Percentiles rank a stretch among this genome's conserved stretches.
phyloP scores from a whole-genome alignment of 2,797 vertebrate genomes.

The Eulemur coronatus region DNA sequence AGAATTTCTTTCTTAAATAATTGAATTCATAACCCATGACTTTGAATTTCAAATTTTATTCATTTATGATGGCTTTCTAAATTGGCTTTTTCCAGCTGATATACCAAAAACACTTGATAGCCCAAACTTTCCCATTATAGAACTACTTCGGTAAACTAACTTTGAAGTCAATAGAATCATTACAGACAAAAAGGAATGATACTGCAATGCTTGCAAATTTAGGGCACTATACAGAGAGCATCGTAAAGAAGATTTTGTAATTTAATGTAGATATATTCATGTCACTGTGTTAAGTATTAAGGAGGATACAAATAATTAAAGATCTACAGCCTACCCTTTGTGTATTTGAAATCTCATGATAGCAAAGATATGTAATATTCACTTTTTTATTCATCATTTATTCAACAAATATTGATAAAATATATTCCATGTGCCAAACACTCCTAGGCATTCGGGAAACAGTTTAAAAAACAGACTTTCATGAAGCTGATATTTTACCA shows the following conservation, averaged over 20 bases:
- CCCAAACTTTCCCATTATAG: conserved; percentile 10
- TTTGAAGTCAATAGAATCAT: conserved; percentile 7
- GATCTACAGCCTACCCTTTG: neutral
- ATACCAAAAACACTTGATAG: conserved; percentile 29
- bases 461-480: neutral
- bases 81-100: conserved; percentile 40
- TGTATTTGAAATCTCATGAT: neutral
- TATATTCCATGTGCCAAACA: neutral
- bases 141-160: conserved; percentile 34
- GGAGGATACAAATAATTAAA: neutral
- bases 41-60: conserved; percentile 59
- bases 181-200: conserved; percentile 2
- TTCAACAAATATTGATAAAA: neutral
- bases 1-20: conserved; percentile 30
- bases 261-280: neutral
- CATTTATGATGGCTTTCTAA: conserved; percentile 49
- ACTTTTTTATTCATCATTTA: neutral
- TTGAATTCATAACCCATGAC: conserved; percentile 47
- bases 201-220: neutral
- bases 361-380: neutral
- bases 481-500: neutral
- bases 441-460: neutral
- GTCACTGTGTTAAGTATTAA: neutral
- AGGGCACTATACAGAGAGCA: neutral
- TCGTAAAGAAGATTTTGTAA: neutral